These are phyloP conservation scores for Lepetodrilus schrolli DNA, from an alignment of 2,888 invertebrate species.

Conservation along the genomic window DNA sequence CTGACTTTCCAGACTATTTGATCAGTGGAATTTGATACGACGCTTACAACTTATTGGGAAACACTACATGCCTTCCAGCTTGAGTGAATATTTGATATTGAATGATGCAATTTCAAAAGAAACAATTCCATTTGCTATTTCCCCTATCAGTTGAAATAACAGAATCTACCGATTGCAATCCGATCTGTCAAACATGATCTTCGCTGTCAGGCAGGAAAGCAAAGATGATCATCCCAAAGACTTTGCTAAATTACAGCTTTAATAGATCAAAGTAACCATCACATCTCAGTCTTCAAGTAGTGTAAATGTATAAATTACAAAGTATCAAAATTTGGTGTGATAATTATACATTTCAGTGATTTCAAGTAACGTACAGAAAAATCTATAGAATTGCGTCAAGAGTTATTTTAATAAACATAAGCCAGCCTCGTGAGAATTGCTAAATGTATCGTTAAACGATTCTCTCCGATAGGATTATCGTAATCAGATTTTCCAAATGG, in stretches of 20 bases:
- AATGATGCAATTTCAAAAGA: background rate
- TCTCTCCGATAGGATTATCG: background rate
- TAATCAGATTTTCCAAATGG: background rate
- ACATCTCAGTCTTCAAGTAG: background rate
- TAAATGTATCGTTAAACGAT: background rate
- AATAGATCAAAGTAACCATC: background rate
- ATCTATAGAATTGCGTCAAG: no score
- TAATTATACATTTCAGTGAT: no score
- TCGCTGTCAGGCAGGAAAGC: background rate
- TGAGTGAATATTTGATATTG: background rate
- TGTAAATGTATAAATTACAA: no score
- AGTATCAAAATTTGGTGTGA: no score
- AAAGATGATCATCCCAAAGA: background rate
- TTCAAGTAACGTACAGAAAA: no score
- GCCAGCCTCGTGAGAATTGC: no score
- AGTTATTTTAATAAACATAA: no score
- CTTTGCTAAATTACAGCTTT: background rate
- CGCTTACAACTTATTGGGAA: slow-evolving; percentile 12
- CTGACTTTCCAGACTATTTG: slow-evolving; percentile 20
- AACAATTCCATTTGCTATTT: background rate
- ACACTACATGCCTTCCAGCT: background rate
- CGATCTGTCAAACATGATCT: background rate
- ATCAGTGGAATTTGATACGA: slow-evolving; percentile 10
- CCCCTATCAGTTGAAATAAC: background rate
- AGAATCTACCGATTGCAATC: background rate